Percentiles rank a stretch among this genome's conserved stretches.
phyloP scores from a whole-genome alignment of 2,113 vertebrate genomes.

The Pardalotus punctatus region DNA sequence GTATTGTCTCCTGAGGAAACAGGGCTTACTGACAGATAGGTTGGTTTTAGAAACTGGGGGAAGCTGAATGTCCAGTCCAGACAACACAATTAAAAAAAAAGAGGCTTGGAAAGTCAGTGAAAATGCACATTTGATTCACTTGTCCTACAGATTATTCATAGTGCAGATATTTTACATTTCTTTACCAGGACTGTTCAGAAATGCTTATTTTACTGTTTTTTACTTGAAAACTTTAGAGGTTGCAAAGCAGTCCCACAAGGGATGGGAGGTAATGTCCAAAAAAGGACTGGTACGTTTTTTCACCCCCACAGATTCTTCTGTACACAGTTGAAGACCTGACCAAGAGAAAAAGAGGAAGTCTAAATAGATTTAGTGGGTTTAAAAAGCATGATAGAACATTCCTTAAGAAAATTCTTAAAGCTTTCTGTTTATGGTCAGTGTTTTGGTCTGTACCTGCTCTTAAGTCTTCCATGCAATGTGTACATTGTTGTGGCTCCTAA shows the following conservation, averaged over 20 bases:
- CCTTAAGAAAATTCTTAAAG: not conserved
- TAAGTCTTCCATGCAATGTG: not conserved
- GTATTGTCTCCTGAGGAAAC: not conserved
- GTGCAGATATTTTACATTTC: not conserved
- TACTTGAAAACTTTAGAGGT: not conserved
- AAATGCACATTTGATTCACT: not conserved
- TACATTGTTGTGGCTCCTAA: not conserved
- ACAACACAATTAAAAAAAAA: not conserved
- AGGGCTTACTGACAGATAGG: not conserved
- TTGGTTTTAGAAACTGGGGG: not conserved
- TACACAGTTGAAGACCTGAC: not conserved
- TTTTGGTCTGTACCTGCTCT: not conserved
- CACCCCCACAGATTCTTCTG: not conserved
- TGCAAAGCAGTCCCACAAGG: accelerated
- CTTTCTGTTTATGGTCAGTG: not conserved
- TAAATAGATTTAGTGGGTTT: not conserved
- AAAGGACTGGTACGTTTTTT: not conserved
- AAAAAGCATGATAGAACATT: not conserved
- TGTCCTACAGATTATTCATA: not conserved
- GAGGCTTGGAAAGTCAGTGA: not conserved
- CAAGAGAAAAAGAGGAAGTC: not conserved
- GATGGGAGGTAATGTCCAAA: not conserved
- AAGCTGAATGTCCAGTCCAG: not conserved
- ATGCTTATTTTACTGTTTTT: not conserved
- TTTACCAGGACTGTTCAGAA: not conserved